A percentile compares a stretch with the other conserved stretches of the same genome.
These are phyloP conservation scores for Dufourea novaeangliae DNA, from an alignment of 1,140 invertebrate genomes.

Conservation along the genomic window DNA sequence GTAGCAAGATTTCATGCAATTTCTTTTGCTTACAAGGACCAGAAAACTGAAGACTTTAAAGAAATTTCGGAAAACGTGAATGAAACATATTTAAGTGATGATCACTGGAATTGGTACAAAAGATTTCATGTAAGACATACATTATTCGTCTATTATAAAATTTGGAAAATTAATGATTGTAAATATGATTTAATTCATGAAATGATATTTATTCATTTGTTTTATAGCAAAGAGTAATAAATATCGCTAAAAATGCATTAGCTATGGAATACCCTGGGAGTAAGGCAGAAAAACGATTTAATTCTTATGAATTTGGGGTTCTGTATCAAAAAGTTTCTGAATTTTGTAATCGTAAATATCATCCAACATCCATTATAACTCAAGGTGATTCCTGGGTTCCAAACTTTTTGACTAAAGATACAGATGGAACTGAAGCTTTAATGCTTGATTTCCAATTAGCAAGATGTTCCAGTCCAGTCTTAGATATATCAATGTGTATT, in stretches of 20 bases:
- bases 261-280: constrained; percentile 84
- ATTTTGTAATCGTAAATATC: constrained; percentile 62
- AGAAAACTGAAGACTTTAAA: constrained; percentile 83
- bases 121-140: constrained; percentile 80
- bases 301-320: constrained; percentile 62
- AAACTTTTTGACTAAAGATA: constrained; percentile 85
- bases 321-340: constrained; percentile 68
- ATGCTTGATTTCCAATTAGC: constrained; percentile 88
- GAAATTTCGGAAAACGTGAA: constrained; percentile 73
- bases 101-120: constrained; percentile 84
- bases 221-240: constrained; percentile 70
- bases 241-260: constrained; percentile 84
- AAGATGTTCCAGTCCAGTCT: constrained; percentile 83
- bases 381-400: constrained; percentile 89
- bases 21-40: constrained; percentile 86
- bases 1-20: constrained; percentile 87
- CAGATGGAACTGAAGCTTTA: constrained; percentile 78
- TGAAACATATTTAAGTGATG: constrained; percentile 84
- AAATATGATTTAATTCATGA: background rate
- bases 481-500: constrained; percentile 85
- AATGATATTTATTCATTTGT: background rate
- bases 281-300: constrained; percentile 82
- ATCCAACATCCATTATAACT: constrained; percentile 82
- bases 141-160: background rate
- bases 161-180: background rate